A percentile compares a stretch with the other conserved stretches of the same genome.
phyloP scores from a whole-genome alignment of 2,113 vertebrate genomes.

The Sorex araneus region DNA sequence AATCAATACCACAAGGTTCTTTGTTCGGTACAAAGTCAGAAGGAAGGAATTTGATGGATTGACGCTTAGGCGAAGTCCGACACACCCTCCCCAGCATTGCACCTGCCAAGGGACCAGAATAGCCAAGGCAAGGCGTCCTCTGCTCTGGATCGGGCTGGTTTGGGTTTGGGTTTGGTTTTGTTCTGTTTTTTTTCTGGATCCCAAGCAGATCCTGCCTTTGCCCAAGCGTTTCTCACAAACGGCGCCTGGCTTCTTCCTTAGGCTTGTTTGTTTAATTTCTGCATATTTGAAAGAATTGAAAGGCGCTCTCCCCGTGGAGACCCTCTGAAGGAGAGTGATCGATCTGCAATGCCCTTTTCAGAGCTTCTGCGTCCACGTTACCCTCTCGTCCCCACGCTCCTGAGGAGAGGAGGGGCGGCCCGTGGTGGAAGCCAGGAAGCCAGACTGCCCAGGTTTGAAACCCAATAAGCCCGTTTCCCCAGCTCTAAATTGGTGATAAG shows the following conservation, averaged over 20 bases:
- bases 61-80: conserved; percentile 45
- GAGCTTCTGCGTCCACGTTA: accelerated
- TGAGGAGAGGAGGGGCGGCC: accelerated
- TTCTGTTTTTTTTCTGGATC: background rate
- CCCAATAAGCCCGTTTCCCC: background rate
- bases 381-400: accelerated
- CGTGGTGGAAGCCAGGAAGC: background rate
- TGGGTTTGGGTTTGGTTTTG: no score
- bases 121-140: background rate
- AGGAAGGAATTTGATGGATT: conserved; percentile 45
- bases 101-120: conserved; percentile 18
- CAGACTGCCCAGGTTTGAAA: background rate
- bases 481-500: background rate
- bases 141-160: background rate
- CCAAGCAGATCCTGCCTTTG: background rate
- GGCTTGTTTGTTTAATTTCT: conserved; percentile 40
- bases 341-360: background rate
- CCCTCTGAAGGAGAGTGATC: background rate
- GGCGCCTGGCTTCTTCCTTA: background rate
- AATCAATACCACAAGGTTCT: conserved; percentile 79
- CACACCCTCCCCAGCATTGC: background rate
- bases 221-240: background rate
- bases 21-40: conserved; percentile 67
- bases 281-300: background rate
- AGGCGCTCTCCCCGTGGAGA: background rate